A percentile compares a stretch with the other conserved stretches of the same genome.
These are phyloP conservation scores for Petaurus breviceps DNA, from an alignment of 2,113 vertebrate species.

Conservation along the genomic window DNA sequence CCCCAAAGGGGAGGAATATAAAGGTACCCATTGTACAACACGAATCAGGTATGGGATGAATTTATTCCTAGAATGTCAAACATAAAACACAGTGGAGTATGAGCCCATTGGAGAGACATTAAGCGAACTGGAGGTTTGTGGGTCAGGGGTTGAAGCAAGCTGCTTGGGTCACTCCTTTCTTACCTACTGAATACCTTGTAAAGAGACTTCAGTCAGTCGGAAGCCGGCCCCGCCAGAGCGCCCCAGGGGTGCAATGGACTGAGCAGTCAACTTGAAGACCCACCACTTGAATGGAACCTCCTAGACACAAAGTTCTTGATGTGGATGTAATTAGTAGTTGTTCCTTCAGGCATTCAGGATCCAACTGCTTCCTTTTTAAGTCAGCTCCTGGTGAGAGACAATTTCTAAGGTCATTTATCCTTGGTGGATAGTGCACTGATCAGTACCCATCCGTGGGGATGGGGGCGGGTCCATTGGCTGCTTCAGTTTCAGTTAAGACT, in stretches of 20 bases:
- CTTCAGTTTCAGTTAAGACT: too few species aligned
- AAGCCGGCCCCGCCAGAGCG: neutral
- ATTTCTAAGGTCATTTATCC: neutral
- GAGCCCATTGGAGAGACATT: neutral
- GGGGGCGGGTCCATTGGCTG: neutral
- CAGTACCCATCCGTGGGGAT: neutral
- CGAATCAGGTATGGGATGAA: neutral
- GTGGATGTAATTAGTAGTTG: neutral
- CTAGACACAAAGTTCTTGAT: neutral
- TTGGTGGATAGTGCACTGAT: neutral
- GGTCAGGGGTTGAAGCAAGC: neutral
- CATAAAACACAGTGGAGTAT: neutral
- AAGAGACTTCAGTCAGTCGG: neutral
- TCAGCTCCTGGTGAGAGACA: neutral
- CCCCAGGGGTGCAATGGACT: neutral
- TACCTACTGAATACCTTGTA: neutral
- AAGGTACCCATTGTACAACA: neutral
- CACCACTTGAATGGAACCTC: neutral
- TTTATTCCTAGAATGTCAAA: neutral
- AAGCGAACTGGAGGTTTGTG: neutral
- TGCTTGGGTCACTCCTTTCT: neutral
- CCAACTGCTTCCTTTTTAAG: neutral
- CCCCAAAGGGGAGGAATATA: neutral
- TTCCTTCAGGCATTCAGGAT: neutral
- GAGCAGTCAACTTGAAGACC: neutral